These are phyloP conservation scores for Sciaenops ocellatus DNA, from an alignment of 2,797 vertebrate genomes.

Conservation along the genomic window DNA sequence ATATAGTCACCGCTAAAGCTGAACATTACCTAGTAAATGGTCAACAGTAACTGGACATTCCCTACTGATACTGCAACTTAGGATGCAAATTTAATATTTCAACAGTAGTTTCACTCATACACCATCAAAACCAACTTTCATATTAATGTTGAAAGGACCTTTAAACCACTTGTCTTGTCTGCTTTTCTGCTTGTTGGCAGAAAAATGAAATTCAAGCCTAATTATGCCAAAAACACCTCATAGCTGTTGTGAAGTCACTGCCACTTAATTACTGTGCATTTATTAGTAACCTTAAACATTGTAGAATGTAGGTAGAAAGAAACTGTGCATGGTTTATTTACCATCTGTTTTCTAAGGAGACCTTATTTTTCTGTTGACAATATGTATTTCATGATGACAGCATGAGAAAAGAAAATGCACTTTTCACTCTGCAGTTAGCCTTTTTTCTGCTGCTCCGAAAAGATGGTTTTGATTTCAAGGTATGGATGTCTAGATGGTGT, in stretches of 20 bases:
- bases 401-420: neutral
- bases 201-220: neutral
- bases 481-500: neutral
- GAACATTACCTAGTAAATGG: neutral
- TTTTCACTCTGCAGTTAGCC: neutral
- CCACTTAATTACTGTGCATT: neutral
- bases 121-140: neutral
- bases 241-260: neutral
- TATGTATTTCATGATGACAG: constrained; percentile 25
- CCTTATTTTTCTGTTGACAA: neutral
- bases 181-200: neutral
- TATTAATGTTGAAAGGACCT: neutral
- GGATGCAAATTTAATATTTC: neutral
- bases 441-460: constrained; percentile 20
- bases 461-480: constrained; percentile 16
- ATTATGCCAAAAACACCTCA: neutral
- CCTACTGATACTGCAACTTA: neutral
- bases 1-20: constrained; percentile 1
- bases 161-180: neutral
- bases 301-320: neutral
- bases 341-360: neutral
- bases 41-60: neutral
- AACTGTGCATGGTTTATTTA: constrained; percentile 2
- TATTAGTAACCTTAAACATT: neutral
- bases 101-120: neutral